phyloP scores from a whole-genome alignment of 1,140 invertebrate genomes.

The Hycleus cichorii region DNA sequence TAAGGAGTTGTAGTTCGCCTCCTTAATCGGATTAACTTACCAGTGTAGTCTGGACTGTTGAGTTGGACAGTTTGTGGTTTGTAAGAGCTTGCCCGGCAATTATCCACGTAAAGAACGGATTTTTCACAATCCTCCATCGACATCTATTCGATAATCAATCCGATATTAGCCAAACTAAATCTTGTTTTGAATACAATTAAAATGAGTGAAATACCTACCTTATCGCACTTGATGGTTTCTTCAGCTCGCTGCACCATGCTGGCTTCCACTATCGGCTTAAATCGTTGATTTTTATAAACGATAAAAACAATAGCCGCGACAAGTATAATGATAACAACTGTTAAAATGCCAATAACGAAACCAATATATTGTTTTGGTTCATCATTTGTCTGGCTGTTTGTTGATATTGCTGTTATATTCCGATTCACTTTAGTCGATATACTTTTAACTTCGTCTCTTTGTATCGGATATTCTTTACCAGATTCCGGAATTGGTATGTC shows the following conservation, averaged over 20 bases:
- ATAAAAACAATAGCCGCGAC: conserved; percentile 63
- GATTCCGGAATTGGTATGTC: conserved; percentile 36
- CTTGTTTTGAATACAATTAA: not conserved
- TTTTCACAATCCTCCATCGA: conserved; percentile 15
- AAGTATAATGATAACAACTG: conserved; percentile 63
- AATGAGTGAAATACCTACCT: conserved; percentile 20
- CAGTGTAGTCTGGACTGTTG: conserved; percentile 44
- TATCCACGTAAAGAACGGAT: conserved; percentile 13
- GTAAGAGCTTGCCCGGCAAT: conserved; percentile 12
- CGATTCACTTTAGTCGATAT: conserved; percentile 49
- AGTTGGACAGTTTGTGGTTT: conserved; percentile 17
- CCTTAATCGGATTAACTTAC: conserved; percentile 28
- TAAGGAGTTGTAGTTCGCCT: no score
- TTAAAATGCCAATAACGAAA: conserved; percentile 67
- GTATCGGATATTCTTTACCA: conserved; percentile 54
- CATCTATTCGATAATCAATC: conserved; percentile 1
- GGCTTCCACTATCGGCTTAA: conserved; percentile 44
- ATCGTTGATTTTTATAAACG: conserved; percentile 58
- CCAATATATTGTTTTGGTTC: conserved; percentile 58
- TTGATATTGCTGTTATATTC: conserved; percentile 17
- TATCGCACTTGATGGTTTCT: conserved; percentile 21
- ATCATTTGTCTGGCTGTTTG: conserved; percentile 34
- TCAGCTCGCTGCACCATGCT: conserved; percentile 29
- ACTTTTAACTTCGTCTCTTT: conserved; percentile 60
- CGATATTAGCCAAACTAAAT: no score